Conservation (phyloP, 2,113 vertebrate genomes). For the Ameiurus melas region DNA sequence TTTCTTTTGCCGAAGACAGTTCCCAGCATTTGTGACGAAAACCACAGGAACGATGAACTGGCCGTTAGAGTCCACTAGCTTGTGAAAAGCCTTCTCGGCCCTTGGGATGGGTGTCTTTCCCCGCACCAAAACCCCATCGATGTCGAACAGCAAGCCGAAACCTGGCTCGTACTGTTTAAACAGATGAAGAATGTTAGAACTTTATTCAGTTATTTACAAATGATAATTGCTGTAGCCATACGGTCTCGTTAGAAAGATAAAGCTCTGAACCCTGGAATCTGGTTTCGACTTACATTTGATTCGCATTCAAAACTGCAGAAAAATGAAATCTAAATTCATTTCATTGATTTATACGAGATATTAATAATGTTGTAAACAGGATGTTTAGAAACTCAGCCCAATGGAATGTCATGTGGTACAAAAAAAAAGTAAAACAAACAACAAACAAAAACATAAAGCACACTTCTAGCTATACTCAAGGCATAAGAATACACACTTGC, state of each 20-base stretch:
- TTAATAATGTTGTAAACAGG: too few relatives aligned
- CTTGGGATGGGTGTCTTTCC: constrained; percentile 81
- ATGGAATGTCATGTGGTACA: too few relatives aligned
- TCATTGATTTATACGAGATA: too few relatives aligned
- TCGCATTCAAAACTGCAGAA: too few relatives aligned
- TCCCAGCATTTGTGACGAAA: constrained; percentile 91
- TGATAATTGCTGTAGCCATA: background rate
- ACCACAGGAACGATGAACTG: constrained; percentile 83
- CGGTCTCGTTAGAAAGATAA: background rate
- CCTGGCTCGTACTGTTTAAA: constrained; percentile 63
- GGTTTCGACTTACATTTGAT: background rate
- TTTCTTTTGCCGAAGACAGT: constrained; percentile 81
- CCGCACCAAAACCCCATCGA: constrained; percentile 84
- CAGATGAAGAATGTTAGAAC: background rate
- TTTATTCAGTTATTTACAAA: background rate
- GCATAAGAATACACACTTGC: background rate
- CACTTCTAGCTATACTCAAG: background rate
- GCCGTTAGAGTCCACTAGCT: constrained; percentile 76
- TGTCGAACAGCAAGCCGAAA: constrained; percentile 83
- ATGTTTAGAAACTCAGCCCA: too few relatives aligned
- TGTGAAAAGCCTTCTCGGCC: constrained; percentile 79
- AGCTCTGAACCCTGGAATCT: background rate
- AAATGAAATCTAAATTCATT: background rate
- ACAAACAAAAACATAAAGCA: background rate
- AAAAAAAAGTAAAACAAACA: background rate